Conservation (phyloP, 2,113 vertebrate species). For the Brachirus orientalis region DNA sequence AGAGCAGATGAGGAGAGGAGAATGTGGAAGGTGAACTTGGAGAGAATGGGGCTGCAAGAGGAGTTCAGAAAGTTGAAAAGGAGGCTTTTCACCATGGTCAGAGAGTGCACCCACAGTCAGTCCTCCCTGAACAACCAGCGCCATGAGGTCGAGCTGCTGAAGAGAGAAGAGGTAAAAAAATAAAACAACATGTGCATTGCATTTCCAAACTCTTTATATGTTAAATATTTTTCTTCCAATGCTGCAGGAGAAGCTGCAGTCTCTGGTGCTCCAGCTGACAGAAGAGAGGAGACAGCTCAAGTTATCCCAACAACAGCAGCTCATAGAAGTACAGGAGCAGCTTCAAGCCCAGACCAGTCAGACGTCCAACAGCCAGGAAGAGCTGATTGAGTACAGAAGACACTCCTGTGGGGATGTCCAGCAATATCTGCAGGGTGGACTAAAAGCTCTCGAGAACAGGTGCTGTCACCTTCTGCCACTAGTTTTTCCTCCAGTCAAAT, state of each 20-base stretch:
- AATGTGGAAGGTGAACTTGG: slow-evolving; percentile 86
- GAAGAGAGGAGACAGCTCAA: slow-evolving; percentile 83
- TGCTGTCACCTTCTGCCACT: slow-evolving; percentile 9
- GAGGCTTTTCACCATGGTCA: slow-evolving; percentile 86
- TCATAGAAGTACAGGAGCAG: slow-evolving; percentile 75
- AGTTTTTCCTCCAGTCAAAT: neutral
- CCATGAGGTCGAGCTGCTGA: slow-evolving; percentile 84
- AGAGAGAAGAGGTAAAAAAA: slow-evolving; percentile 73
- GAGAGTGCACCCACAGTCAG: slow-evolving; percentile 88
- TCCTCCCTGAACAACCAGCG: slow-evolving; percentile 83
- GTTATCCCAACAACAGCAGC: slow-evolving; percentile 81
- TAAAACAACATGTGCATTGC: neutral
- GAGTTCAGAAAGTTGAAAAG: slow-evolving; percentile 86
- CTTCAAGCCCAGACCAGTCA: slow-evolving; percentile 68
- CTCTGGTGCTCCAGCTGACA: slow-evolving; percentile 79
- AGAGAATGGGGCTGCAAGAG: slow-evolving; percentile 85
- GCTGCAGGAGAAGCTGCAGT: slow-evolving; percentile 82
- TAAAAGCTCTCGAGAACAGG: slow-evolving; percentile 87
- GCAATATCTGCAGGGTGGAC: slow-evolving; percentile 86
- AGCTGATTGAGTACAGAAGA: slow-evolving; percentile 84
- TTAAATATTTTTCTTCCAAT: neutral
- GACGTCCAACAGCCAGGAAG: slow-evolving; percentile 75
- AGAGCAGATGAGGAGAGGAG: slow-evolving; percentile 84
- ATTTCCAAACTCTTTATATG: rapidly evolving
- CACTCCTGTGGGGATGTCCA: slow-evolving; percentile 86